phyloP scores from a whole-genome alignment of 2,888 invertebrate species.

The Anagyrus pseudococci region DNA sequence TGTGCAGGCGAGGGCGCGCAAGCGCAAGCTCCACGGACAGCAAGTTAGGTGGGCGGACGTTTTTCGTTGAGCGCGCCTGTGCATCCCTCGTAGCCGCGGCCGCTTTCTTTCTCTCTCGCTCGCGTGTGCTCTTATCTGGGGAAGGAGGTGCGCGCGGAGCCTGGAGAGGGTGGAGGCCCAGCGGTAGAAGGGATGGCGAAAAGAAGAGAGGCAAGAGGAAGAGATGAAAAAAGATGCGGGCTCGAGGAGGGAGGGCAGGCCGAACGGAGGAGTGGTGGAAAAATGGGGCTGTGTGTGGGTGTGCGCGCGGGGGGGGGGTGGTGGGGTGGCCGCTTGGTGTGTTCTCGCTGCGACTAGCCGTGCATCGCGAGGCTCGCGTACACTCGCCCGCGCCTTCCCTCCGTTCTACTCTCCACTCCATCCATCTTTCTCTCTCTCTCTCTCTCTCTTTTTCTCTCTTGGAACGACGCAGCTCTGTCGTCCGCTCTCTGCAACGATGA shows the following conservation, averaged over 20 bases:
- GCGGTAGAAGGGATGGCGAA: conserved; percentile 39
- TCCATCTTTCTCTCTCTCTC: conserved; percentile 20
- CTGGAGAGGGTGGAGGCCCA: conserved; percentile 17
- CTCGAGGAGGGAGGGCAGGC: conserved; percentile 41
- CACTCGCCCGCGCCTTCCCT: no score
- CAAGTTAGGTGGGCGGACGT: conserved; percentile 39
- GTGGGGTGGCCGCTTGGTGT: no score
- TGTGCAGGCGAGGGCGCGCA: conserved; percentile 22
- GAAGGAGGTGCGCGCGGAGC: background rate
- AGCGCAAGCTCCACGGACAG: conserved; percentile 21
- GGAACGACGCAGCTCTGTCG: conserved; percentile 52
- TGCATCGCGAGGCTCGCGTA: background rate
- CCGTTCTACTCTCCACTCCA: background rate
- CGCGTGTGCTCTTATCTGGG: background rate
- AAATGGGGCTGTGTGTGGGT: conserved; percentile 44
- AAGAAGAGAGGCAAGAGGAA: conserved; percentile 39
- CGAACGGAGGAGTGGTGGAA: conserved; percentile 22
- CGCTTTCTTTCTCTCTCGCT: conserved; percentile 13
- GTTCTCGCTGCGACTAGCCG: conserved; percentile 33
- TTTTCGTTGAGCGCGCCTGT: conserved; percentile 32
- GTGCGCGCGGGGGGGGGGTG: no score
- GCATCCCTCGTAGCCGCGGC: conserved; percentile 3
- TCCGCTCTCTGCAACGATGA: conserved; percentile 58
- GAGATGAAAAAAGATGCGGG: conserved; percentile 37
- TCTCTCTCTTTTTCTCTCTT: conserved; percentile 27